phyloP scores from a whole-genome alignment of 2,888 invertebrate species.

The Agrotis puta region DNA sequence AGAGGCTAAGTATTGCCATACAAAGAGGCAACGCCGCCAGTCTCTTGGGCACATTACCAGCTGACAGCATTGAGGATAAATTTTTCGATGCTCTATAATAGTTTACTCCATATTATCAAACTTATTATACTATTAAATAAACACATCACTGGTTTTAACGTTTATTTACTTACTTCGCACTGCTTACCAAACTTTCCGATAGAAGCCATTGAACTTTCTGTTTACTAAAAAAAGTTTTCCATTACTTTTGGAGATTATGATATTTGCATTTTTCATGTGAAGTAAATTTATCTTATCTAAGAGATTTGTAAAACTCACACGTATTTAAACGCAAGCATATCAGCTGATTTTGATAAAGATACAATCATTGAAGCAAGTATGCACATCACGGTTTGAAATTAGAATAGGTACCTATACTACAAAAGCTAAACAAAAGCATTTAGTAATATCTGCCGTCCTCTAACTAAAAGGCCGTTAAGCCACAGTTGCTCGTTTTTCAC shows the following conservation, averaged over 20 bases:
- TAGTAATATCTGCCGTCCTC: no score
- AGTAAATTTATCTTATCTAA: conserved; percentile 40
- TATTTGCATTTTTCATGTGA: conserved; percentile 7
- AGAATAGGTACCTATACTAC: no score
- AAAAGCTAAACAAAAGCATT: no score
- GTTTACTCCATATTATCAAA: no score
- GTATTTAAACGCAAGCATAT: conserved; percentile 15
- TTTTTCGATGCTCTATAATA: no score
- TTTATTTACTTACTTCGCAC: conserved; percentile 28
- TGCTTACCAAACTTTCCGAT: conserved; percentile 35
- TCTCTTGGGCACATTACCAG: no score
- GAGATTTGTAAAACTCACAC: conserved; percentile 32
- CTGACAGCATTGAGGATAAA: no score
- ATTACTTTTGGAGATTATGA: conserved; percentile 35
- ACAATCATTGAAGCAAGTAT: background rate
- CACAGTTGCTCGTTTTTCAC: no score
- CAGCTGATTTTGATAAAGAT: conserved; percentile 29
- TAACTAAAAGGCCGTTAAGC: no score
- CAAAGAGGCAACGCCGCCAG: no score
- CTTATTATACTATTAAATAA: conserved; percentile 11
- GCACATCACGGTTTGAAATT: background rate
- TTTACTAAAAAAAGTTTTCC: conserved; percentile 23
- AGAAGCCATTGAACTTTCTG: conserved; percentile 41
- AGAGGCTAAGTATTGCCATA: no score
- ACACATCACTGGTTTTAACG: background rate